Evolutionary conservation across 2,113 vertebrate genomes (phyloP).

Genomic region (Mungos mungo): DNA sequence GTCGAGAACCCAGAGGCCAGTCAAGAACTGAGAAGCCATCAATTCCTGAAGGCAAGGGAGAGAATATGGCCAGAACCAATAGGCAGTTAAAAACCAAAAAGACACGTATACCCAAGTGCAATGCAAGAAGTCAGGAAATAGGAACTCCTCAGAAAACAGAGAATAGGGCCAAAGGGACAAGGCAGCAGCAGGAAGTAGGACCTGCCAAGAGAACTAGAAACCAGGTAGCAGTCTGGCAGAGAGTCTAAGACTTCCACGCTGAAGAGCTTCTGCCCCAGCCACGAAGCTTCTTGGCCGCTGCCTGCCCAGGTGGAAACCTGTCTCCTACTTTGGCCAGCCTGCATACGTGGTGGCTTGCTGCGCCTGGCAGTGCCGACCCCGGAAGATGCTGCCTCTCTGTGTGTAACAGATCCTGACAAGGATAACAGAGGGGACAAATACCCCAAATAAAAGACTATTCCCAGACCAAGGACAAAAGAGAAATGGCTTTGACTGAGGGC

Average conservation of each 20-base stretch:
- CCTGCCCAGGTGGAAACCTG: background rate
- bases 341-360: background rate
- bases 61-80: background rate
- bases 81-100: background rate
- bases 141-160: background rate
- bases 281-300: background rate
- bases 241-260: background rate
- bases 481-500: background rate
- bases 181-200: background rate
- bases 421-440: background rate
- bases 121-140: background rate
- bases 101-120: background rate
- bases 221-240: background rate
- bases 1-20: background rate
- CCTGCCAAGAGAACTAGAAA: constrained; percentile 22
- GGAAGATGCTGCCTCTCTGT: background rate
- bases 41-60: background rate
- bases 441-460: background rate
- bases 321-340: background rate
- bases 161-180: background rate
- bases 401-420: background rate
- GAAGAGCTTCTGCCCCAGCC: background rate
- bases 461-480: background rate
- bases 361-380: accelerated
- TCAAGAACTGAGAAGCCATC: background rate